Percentiles rank a stretch among this genome's conserved stretches.
Evolutionary conservation across 2,113 vertebrate species (phyloP).

Genomic region (Geococcyx californianus): DNA sequence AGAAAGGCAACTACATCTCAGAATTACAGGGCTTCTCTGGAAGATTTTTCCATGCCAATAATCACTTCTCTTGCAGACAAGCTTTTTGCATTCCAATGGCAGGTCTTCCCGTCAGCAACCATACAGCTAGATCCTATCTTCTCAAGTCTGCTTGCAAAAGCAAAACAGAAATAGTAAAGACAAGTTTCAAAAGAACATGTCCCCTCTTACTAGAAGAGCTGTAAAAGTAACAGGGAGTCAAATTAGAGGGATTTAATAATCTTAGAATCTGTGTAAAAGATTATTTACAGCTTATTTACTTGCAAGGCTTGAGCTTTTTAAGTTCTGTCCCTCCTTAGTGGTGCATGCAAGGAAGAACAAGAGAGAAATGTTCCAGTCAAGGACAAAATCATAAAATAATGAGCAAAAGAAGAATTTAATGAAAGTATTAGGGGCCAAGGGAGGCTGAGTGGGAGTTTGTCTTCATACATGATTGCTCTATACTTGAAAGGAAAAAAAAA

Average conservation of each 20-base stretch:
- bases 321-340: constrained; percentile 24
- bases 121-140: neutral
- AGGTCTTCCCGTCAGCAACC: neutral
- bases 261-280: constrained; percentile 26
- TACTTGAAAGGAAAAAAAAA: constrained; percentile 20
- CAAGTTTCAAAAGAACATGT: neutral
- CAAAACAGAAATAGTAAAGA: constrained; percentile 1
- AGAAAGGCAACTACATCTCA: neutral
- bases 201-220: constrained; percentile 9
- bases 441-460: constrained; percentile 56
- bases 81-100: neutral
- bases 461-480: constrained; percentile 61
- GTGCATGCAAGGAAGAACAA: constrained; percentile 42
- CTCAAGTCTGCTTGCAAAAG: neutral
- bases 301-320: neutral
- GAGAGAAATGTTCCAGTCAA: constrained; percentile 65
- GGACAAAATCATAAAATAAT: constrained; percentile 66
- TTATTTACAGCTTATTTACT: constrained; percentile 53
- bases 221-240: constrained; percentile 25
- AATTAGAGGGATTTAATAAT: constrained; percentile 40
- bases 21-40: neutral
- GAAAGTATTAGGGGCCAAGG: constrained; percentile 32
- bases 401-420: constrained; percentile 49
- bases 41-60: neutral
- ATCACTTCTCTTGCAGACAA: neutral